Conservation (phyloP, 2,113 vertebrate species). For the Colossoma macropomum region DNA sequence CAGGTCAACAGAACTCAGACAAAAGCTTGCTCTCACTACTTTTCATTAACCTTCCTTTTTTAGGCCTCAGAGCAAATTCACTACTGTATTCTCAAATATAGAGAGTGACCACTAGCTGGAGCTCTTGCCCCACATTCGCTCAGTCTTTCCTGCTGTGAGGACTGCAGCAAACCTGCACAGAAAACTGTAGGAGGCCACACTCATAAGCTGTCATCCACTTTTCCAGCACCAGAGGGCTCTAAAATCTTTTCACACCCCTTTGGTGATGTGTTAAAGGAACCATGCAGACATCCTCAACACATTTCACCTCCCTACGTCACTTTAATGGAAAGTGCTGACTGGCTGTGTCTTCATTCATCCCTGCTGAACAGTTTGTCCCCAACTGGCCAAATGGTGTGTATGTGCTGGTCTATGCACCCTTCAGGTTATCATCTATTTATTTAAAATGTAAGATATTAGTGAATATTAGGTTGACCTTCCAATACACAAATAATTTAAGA, state of each 20-base stretch:
- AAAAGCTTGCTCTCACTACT: too few relatives aligned
- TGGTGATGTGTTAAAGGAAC: not conserved
- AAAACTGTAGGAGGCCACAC: not conserved
- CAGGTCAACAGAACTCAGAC: too few relatives aligned
- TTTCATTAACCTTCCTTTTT: too few relatives aligned
- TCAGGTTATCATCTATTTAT: too few relatives aligned
- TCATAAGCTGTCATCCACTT: not conserved
- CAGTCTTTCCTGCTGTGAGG: not conserved
- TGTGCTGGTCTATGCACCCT: not conserved
- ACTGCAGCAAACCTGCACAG: not conserved
- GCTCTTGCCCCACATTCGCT: slow-evolving; percentile 31
- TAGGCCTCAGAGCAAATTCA: not conserved
- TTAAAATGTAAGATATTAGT: too few relatives aligned
- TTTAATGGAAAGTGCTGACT: slow-evolving; percentile 12
- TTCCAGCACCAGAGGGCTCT: slow-evolving; percentile 55
- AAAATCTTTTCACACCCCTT: not conserved
- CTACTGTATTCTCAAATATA: not conserved
- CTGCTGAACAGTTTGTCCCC: slow-evolving; percentile 23
- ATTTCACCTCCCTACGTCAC: slow-evolving; percentile 35
- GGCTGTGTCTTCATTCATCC: not conserved
- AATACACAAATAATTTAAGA: too few relatives aligned
- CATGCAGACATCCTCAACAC: slow-evolving; percentile 7
- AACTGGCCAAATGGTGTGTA: not conserved
- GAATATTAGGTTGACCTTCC: too few relatives aligned
- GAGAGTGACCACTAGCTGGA: slow-evolving; percentile 57